Evolutionary conservation across 30 jellyfish, hydroid and myxozoan genomes (phyloP), one percentile per base, ranked within the genome.

Genomic region (Aurelia sp.): DNA sequence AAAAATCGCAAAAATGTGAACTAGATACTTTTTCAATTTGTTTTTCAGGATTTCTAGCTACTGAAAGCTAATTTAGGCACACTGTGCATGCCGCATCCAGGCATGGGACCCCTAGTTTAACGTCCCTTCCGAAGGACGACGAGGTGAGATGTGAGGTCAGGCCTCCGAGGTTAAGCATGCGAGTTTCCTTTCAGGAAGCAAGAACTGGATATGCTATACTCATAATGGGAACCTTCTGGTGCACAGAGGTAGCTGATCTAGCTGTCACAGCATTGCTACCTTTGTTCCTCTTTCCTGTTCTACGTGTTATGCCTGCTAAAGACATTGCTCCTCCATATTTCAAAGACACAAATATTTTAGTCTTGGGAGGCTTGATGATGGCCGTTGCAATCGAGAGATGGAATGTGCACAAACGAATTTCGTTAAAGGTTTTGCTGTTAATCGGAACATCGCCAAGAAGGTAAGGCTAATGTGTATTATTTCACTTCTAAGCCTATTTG

Each of bases 361-460:
- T 95, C 3, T 64, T 95, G 76, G 99, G 99, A 18, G 99, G 99
- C 1, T 60, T 95, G 41, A 72, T 95, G 91, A 84, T 95, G 91
- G 97, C 97, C 4, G 96, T 95, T 8, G 99, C 99, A 4, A 95
- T 95, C 1, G 99, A 95, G 78, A 73, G 82, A 59, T 95, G 98
- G 99, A 95, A 90, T 82, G 96, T 95, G 58, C 99, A 95, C 68
- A 95, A 95, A 68, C 59, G 99, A 53, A 91, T 95, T 20, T 94
- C 99, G 24, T 72, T 95, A 74, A 74, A 78, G 67, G 97, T 95
- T 21, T 89, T 95, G 11, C 88, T 95, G 30, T 58, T 90, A 8
- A 96, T 95, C 8, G 99, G 99, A 15, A 96, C 97, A 35, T 97
- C 93, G 52, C 98, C 99, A 47, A 78, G 99, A 80, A 90, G 99